These are phyloP conservation scores for Tiliacea aurago DNA, from an alignment of 2,888 invertebrate species.

Conservation along the genomic window DNA sequence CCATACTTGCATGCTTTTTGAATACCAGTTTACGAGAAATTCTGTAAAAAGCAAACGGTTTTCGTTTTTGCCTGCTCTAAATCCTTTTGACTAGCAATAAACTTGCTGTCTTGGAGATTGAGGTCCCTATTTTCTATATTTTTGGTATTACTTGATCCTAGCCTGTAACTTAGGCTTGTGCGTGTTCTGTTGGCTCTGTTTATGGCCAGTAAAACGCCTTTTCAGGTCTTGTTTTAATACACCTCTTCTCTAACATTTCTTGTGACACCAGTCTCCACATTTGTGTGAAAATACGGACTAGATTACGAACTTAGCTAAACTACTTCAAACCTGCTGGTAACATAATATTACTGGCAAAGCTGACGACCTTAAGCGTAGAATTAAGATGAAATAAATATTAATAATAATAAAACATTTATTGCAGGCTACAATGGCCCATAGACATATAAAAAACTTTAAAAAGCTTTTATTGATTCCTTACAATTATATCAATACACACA, in stretches of 20 bases:
- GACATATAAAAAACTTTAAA: no score
- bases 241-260: background rate
- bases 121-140: background rate
- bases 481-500: no score
- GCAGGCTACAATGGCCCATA: no score
- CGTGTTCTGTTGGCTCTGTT: background rate
- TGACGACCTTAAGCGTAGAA: background rate
- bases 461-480: no score
- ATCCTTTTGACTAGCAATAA: conserved; percentile 13
- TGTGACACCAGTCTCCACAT: background rate
- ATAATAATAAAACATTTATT: no score
- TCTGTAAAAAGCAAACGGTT: conserved; percentile 36
- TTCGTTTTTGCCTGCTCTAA: conserved; percentile 22
- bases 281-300: background rate
- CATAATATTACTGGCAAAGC: background rate
- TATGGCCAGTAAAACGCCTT: background rate
- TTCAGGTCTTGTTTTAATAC: conserved; percentile 5
- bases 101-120: background rate
- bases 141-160: background rate
- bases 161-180: conserved; percentile 1
- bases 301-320: background rate
- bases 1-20: conserved; percentile 56
- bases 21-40: conserved; percentile 54
- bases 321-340: background rate
- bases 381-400: conserved; percentile 3